Evolutionary conservation across 2,113 vertebrate genomes (phyloP).

Genomic region (Podarcis raffonei): DNA sequence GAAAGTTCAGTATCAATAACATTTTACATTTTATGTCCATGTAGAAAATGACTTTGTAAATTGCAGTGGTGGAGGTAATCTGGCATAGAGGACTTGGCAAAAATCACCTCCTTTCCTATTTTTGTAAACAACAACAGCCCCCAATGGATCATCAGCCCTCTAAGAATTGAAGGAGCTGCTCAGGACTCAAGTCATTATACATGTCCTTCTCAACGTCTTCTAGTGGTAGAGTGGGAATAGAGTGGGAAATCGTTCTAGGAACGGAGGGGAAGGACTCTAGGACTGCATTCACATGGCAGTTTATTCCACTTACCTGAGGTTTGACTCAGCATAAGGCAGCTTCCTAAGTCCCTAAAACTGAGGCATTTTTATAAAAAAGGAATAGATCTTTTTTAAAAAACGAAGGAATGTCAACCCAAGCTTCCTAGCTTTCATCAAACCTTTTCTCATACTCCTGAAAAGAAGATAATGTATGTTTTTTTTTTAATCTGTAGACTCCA

Average conservation of each 20-base stretch:
- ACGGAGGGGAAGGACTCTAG: background rate
- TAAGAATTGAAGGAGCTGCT: background rate
- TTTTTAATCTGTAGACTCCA: background rate
- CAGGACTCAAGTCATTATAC: background rate
- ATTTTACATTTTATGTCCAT: constrained; percentile 40
- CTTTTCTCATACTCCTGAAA: background rate
- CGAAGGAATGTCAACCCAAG: background rate
- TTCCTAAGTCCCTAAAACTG: background rate
- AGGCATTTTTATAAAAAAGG: background rate
- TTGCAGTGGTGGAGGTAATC: background rate
- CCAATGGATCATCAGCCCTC: background rate
- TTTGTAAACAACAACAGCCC: background rate
- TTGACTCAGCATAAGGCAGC: background rate
- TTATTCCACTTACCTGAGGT: too few species aligned
- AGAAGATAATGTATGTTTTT: background rate
- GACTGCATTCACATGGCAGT: too few species aligned
- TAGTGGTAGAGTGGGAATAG: background rate
- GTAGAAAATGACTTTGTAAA: constrained; percentile 45
- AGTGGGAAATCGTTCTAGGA: background rate
- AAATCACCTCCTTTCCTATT: background rate
- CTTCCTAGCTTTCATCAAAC: background rate
- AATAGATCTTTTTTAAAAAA: too few species aligned
- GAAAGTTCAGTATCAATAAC: constrained; percentile 20
- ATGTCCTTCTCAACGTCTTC: background rate
- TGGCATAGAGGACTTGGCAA: background rate